A percentile compares a stretch with the other conserved stretches of the same genome.
Conservation (phyloP, 2,888 invertebrate species). For the Pilophorus perplexus region DNA sequence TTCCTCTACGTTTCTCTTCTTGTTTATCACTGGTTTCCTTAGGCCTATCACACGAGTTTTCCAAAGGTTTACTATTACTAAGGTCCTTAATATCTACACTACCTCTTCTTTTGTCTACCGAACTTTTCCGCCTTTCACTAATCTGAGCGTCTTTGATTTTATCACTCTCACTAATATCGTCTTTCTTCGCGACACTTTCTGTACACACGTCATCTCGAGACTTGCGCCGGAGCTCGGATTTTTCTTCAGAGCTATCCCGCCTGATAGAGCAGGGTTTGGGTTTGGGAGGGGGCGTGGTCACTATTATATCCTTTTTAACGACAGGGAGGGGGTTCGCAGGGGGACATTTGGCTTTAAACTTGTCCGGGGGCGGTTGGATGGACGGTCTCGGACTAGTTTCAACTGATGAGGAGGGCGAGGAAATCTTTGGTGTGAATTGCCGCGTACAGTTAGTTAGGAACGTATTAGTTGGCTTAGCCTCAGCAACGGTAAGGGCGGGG, state of each 20-base stretch:
- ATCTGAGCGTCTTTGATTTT: conserved; percentile 47
- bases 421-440: conserved; percentile 48
- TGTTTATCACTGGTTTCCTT: conserved; percentile 50
- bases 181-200: conserved; percentile 45
- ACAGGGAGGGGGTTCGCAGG: conserved; percentile 10
- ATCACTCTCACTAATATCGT: conserved; percentile 47
- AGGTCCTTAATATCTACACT: conserved; percentile 51
- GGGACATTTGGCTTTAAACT: conserved; percentile 39
- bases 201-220: conserved; percentile 46
- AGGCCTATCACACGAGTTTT: conserved; percentile 48
- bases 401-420: conserved; percentile 45
- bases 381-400: conserved; percentile 44
- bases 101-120: conserved; percentile 50
- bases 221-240: conserved; percentile 45
- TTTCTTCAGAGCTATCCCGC: conserved; percentile 47
- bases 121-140: conserved; percentile 49
- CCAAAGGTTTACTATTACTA: conserved; percentile 26
- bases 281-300: conserved; percentile 34
- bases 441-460: conserved; percentile 47
- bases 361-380: conserved; percentile 27
- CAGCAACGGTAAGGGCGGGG: conserved; percentile 48
- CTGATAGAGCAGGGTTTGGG: conserved; percentile 42
- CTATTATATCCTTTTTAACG: conserved; percentile 38
- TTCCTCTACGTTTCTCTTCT: conserved; percentile 52
- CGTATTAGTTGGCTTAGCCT: conserved; percentile 46